A percentile compares a stretch with the other conserved stretches of the same genome.
Conservation (phyloP, 2,888 invertebrate species). For the Drosophila neotestacea region DNA sequence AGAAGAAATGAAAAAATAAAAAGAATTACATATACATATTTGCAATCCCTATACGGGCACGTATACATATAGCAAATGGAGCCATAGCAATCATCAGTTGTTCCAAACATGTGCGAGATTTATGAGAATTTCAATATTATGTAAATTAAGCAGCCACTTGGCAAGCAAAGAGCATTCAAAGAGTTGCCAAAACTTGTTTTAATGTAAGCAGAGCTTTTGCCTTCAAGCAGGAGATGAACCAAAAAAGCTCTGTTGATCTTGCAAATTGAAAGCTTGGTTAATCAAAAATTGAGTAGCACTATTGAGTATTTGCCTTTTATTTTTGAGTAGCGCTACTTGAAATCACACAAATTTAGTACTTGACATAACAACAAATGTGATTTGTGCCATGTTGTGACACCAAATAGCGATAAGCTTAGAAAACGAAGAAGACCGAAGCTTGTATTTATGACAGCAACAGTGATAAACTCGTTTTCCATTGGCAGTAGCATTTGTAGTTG, state of each 20-base stretch:
- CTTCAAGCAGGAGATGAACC: conserved; percentile 7
- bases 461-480: conserved; percentile 27
- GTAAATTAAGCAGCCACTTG: conserved; percentile 52
- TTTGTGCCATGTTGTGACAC: conserved; percentile 5
- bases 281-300: background rate
- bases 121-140: conserved; percentile 53
- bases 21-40: conserved; percentile 10
- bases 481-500: background rate
- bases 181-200: conserved; percentile 31
- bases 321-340: background rate
- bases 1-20: conserved; percentile 9
- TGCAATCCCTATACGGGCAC: conserved; percentile 43
- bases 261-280: background rate
- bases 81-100: conserved; percentile 28
- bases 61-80: conserved; percentile 27
- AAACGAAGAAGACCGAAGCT: conserved; percentile 20
- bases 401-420: conserved; percentile 21
- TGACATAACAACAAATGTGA: conserved; percentile 2
- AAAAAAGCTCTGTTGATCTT: conserved; percentile 25
- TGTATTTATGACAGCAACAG: conserved; percentile 23
- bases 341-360: background rate
- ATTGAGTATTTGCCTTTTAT: too few relatives aligned
- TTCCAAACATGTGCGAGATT: conserved; percentile 49
- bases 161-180: conserved; percentile 4
- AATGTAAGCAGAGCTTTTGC: conserved; percentile 11